Percentiles rank a stretch among this genome's conserved stretches.
Evolutionary conservation across 2,797 vertebrate genomes (phyloP).

Genomic region (Melanotaenia maccullochi): DNA sequence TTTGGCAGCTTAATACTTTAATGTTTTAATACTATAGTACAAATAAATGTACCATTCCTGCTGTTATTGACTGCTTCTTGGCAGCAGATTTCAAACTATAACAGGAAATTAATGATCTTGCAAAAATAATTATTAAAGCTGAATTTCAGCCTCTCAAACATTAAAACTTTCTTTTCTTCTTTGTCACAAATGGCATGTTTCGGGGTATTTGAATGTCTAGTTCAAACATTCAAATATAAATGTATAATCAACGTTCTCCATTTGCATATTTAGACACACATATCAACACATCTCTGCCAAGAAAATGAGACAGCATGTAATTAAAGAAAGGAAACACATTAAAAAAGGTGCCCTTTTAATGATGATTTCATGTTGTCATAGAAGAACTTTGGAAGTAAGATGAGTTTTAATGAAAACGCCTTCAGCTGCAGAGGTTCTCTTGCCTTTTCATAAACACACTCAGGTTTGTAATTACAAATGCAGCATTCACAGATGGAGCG

Average conservation of each 20-base stretch:
- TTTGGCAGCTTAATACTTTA: not conserved
- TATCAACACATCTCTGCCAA: not conserved
- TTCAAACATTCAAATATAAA: not conserved
- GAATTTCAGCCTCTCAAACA: not conserved
- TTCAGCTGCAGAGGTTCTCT: slow-evolving; percentile 6
- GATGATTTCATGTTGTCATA: slow-evolving; percentile 48
- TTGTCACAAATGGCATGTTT: not conserved
- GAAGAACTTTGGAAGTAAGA: slow-evolving; percentile 60
- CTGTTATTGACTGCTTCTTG: not conserved
- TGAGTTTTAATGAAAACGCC: slow-evolving; percentile 53
- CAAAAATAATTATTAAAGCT: not conserved
- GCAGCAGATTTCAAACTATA: not conserved
- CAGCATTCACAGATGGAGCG: slow-evolving; percentile 30
- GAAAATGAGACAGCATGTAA: slow-evolving; percentile 1
- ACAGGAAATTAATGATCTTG: not conserved
- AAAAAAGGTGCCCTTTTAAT: slow-evolving; percentile 54
- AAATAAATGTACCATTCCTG: not conserved
- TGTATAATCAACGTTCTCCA: not conserved
- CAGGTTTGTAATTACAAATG: slow-evolving; percentile 32
- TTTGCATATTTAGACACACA: not conserved
- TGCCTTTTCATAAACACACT: slow-evolving; percentile 21
- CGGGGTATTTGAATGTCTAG: too few species aligned
- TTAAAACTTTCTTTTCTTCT: not conserved
- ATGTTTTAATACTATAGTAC: not conserved
- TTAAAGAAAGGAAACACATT: slow-evolving; percentile 17